Percentiles rank a stretch among this genome's conserved stretches.
These are phyloP conservation scores for Digitonthophagus gazella DNA, from an alignment of 2,888 invertebrate species.

Conservation along the genomic window DNA sequence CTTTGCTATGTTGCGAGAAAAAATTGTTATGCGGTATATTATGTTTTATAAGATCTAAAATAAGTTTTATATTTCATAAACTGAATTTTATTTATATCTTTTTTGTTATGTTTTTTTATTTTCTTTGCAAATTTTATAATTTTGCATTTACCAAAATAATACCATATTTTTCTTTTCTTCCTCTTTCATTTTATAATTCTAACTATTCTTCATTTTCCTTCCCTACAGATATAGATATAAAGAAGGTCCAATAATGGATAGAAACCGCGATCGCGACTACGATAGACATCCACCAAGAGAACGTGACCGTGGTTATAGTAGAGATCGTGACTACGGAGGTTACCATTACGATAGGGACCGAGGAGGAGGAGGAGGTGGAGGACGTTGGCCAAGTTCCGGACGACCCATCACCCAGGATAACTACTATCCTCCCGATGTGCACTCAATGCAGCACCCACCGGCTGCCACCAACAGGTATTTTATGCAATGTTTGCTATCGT, in stretches of 20 bases:
- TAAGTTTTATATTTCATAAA: too few species aligned
- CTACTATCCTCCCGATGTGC: slow-evolving; percentile 38
- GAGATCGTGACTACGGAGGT: slow-evolving; percentile 33
- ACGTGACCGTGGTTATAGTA: slow-evolving; percentile 38
- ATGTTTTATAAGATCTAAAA: too few species aligned
- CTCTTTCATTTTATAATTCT: neutral
- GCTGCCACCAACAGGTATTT: slow-evolving; percentile 39
- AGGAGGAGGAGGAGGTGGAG: slow-evolving; percentile 28
- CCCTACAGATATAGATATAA: slow-evolving; percentile 38
- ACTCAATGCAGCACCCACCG: slow-evolving; percentile 30
- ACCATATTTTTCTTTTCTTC: too few species aligned
- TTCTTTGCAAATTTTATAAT: too few species aligned
- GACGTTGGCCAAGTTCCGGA: slow-evolving; percentile 11
- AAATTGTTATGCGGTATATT: too few species aligned
- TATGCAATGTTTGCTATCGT: slow-evolving; percentile 26
- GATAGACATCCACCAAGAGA: slow-evolving; percentile 42
- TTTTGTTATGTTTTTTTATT: too few species aligned
- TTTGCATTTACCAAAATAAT: too few species aligned
- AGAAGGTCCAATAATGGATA: slow-evolving; percentile 41
- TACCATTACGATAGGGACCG: slow-evolving; percentile 36
- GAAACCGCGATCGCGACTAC: slow-evolving; percentile 42
- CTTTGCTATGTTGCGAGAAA: too few species aligned
- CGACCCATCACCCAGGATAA: slow-evolving; percentile 33
- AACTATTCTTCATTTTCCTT: too few species aligned
- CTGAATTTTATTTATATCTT: too few species aligned